phyloP scores from a whole-genome alignment of 2,797 vertebrate species.

The Pantherophis vulpinus region DNA sequence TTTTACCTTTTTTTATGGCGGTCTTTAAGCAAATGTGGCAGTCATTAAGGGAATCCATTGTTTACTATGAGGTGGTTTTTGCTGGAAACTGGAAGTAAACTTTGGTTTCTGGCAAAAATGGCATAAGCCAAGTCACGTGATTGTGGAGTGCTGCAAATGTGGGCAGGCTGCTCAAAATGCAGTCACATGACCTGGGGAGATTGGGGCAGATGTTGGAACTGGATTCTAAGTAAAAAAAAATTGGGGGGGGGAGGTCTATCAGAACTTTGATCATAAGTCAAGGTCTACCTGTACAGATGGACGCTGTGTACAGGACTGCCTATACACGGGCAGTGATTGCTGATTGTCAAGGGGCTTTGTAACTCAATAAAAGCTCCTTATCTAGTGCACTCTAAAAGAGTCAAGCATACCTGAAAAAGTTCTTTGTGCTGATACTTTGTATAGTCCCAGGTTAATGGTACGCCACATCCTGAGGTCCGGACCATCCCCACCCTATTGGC shows the following conservation, averaged over 20 bases:
- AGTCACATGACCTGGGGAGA: not conserved
- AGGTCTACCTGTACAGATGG: not conserved
- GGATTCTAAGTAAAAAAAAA: not conserved
- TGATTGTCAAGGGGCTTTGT: not conserved
- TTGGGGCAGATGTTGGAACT: not conserved
- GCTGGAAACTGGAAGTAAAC: not conserved
- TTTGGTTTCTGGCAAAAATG: not conserved
- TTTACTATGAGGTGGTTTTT: not conserved
- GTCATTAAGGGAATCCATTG: not conserved
- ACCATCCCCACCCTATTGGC: too few relatives aligned
- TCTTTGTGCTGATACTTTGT: not conserved
- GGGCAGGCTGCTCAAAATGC: not conserved
- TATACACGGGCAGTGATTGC: not conserved
- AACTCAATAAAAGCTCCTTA: not conserved
- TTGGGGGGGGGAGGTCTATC: fast-evolving
- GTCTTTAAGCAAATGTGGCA: not conserved
- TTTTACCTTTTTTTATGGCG: not conserved
- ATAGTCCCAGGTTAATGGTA: not conserved
- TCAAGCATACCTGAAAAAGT: not conserved
- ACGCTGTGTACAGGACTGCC: not conserved
- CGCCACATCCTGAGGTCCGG: not conserved
- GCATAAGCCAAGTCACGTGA: not conserved
- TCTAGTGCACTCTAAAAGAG: not conserved
- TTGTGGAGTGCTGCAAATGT: not conserved
- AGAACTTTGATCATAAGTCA: not conserved